Base-by-base conservation (phyloP, 2,888 invertebrate species). In the Keiferia lycopersicella region DNA sequence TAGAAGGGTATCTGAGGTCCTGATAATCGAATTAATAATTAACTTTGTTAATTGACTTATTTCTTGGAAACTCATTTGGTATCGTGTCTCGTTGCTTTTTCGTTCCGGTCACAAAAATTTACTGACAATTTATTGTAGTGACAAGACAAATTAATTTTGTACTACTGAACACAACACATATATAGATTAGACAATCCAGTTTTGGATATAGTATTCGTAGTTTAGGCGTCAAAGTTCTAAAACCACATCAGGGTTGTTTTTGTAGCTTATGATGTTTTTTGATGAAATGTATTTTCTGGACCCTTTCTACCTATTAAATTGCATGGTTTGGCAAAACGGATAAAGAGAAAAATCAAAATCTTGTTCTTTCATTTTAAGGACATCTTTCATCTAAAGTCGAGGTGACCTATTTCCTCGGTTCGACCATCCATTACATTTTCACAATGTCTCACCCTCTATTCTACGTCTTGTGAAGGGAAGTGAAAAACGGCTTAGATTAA, bases 371-470 rank as follows among this genome's bases (percentile, higher is more conserved):
- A 16, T 56, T 56, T 56, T 56, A 58, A 16, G 12, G 62, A 69
- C 69, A 63, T 68, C 69, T 75, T 73, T 73, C 71, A 74, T 75
- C 75, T 73, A 41, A 68, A 64, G 68, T 67, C 65, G 65, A 64
- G 66, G 65, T 64, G 67, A 69, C 67, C 69, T 66, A 75, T 77
- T 75, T 73, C 65, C 69, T n/a, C 22, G 1, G 6, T 56, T 56
- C 66, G 61, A 65, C 59, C 53, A 62, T 66, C 63, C 64, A 65
- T 65, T 65, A 63, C 39, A 34, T 39, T 45, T 50, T 57, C 60
- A 60, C 60, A 45, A 48, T 60, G 60, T 26, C 59, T 39, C 41
- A n/a, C 16, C n/a, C 22, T 41, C 59, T 58, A 61, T 38, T 48
- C 64, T 64, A 51, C 57, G 20, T 26, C 14, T 26, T 10, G 22